Base-by-base conservation (phyloP, 2,797 vertebrate genomes). In the Sternotherus odoratus region DNA sequence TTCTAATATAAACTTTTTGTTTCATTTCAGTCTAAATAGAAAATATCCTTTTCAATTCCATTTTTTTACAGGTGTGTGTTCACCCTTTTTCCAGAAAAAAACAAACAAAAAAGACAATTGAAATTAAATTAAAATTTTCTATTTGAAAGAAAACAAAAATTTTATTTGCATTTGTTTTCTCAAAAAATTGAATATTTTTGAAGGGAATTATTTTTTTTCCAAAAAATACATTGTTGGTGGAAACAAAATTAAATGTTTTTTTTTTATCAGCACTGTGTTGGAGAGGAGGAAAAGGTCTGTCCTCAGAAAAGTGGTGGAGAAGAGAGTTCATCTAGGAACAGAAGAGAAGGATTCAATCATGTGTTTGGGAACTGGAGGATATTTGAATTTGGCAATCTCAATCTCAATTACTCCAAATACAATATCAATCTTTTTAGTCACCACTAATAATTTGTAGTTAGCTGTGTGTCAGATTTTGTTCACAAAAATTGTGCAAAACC, bases 381-480 rank as follows among this genome's bases (percentile, higher is more conserved):
- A 57, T 88, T 94, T 95, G 9, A 72, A 72, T 72, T 72, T 21
- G 91, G 94, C 94, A 94, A 60, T 86, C 60, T 83, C n/a, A 89
- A 13, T 78, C 66, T 56, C 82, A 88, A 43, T 89, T 56, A 82
- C 92, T 88, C 92, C 90, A 94, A 92, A 89, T 75, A 82, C 1
- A 93, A 82, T 77, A 86, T 83, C 85, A 92, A 28, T 5, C 54
- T 56, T 5, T 93, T 96, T 91, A 88, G 82, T 66, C 82, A 75
- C 85, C 82, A 63, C 91, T 88, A 75, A 89, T 50, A 79, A 82
- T 86, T 95, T 88, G 87, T 92, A 23, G 82, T 89, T 94, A 85
- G 74, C 93, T 92, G 10, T 95, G 80, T 79, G 90, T 85, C 85
- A 0, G 79, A 79, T 85, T 94, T 89, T 92, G 57, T 93, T 79